Conservation (phyloP, 2,797 vertebrate genomes). For the Apogon talboti region DNA sequence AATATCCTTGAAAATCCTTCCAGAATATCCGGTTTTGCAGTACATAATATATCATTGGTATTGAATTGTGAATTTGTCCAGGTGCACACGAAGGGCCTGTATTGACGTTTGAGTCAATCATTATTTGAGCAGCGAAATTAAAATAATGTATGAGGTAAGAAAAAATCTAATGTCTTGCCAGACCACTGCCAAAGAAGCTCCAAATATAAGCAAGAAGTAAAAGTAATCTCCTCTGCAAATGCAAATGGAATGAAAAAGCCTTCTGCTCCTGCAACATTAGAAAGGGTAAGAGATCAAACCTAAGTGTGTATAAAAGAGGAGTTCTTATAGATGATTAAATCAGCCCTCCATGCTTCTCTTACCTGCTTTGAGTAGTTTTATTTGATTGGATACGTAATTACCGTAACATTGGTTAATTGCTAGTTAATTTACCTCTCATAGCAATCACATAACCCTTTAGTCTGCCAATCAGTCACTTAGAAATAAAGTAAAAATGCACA, state of each 20-base stretch:
- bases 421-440: slow-evolving; percentile 78
- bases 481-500: slow-evolving; percentile 44
- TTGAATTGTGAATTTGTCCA: too few relatives aligned
- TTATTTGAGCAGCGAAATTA: background rate
- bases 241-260: slow-evolving; percentile 2
- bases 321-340: slow-evolving; percentile 69
- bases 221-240: slow-evolving; percentile 21
- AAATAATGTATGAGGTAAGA: slow-evolving; percentile 18
- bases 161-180: slow-evolving; percentile 13
- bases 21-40: too few relatives aligned
- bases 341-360: slow-evolving; percentile 64
- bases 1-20: too few relatives aligned
- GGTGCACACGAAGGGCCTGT: background rate
- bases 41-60: too few relatives aligned
- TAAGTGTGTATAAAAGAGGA: slow-evolving; percentile 41
- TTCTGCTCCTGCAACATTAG: slow-evolving; percentile 39
- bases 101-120: slow-evolving; percentile 21
- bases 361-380: slow-evolving; percentile 73
- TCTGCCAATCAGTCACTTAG: slow-evolving; percentile 78
- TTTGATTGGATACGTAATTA: slow-evolving; percentile 83
- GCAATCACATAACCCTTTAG: slow-evolving; percentile 76
- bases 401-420: slow-evolving; percentile 82
- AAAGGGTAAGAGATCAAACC: slow-evolving; percentile 46
- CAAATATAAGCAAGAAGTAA: slow-evolving; percentile 14
- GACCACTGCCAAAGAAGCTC: slow-evolving; percentile 9